Evolutionary conservation across 2,113 vertebrate species (phyloP).

Genomic region (Callocephalon fimbriatum): DNA sequence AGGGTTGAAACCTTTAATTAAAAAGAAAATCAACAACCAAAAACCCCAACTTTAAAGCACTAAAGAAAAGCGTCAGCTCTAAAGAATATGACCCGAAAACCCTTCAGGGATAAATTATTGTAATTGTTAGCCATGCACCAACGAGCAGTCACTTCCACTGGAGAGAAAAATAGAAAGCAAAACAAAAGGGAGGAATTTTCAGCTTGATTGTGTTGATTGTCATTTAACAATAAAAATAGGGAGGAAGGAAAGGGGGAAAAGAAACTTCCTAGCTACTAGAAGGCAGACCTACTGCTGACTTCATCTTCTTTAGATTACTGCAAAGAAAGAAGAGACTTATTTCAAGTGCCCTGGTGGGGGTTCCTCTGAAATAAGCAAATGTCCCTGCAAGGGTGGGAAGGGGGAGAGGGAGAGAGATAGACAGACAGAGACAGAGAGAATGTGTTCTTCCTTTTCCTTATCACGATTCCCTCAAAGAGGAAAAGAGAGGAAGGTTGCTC

Average conservation of each 20-base stretch:
- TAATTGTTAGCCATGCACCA: conserved; percentile 1
- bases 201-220: not conserved
- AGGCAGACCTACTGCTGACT: not conserved
- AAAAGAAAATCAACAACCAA: not conserved
- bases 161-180: not conserved
- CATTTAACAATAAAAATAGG: not conserved
- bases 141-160: not conserved
- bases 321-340: not conserved
- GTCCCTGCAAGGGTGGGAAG: not conserved
- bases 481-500: not conserved
- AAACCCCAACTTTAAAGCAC: not conserved
- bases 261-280: not conserved
- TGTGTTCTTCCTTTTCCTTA: not conserved
- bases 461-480: not conserved
- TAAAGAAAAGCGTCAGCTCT: not conserved
- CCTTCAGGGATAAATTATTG: not conserved
- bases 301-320: not conserved
- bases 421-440: not conserved
- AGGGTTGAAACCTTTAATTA: conserved; percentile 42
- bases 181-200: conserved; percentile 4
- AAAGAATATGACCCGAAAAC: not conserved
- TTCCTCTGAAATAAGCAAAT: not conserved
- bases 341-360: not conserved
- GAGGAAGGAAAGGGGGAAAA: not conserved
- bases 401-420: not conserved